Evolutionary conservation across 2,888 invertebrate species (phyloP).

Genomic region (Archips crataeganus): DNA sequence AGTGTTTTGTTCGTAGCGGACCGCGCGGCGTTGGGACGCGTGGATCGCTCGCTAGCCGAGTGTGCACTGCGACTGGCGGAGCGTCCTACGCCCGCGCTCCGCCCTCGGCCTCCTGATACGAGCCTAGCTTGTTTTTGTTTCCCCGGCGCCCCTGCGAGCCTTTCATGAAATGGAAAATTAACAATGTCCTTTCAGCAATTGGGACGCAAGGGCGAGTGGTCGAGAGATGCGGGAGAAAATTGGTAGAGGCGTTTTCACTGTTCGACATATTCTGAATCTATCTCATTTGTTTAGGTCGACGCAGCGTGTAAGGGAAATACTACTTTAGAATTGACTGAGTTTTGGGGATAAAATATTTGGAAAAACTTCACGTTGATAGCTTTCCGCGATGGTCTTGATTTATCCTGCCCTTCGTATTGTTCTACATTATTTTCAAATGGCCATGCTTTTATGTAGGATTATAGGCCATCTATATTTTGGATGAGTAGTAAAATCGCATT

Average conservation of each 20-base stretch:
- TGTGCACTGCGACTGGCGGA: conserved; percentile 69
- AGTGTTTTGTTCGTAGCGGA: conserved; percentile 43
- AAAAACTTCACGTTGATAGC: too few relatives aligned
- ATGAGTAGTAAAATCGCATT: not conserved
- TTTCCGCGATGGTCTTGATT: not conserved
- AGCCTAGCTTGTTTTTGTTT: conserved; percentile 61
- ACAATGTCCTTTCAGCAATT: conserved; percentile 49
- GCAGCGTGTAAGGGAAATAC: not conserved
- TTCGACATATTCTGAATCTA: conserved; percentile 1
- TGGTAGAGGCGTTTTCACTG: conserved; percentile 5
- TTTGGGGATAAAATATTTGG: not conserved
- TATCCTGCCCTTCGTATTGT: not conserved
- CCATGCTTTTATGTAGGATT: not conserved
- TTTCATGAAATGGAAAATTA: conserved; percentile 38
- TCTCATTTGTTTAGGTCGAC: not conserved
- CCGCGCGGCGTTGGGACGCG: conserved; percentile 61
- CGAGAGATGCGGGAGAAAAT: not conserved
- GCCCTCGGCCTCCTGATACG: conserved; percentile 58
- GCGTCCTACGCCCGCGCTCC: conserved; percentile 56
- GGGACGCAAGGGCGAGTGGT: conserved; percentile 40
- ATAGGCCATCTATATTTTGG: not conserved
- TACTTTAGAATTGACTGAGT: not conserved
- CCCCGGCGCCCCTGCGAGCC: conserved; percentile 51
- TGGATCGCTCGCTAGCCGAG: conserved; percentile 66
- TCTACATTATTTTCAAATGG: not conserved